phyloP scores from a whole-genome alignment of 2,113 vertebrate genomes.

The Cavia aperea region DNA sequence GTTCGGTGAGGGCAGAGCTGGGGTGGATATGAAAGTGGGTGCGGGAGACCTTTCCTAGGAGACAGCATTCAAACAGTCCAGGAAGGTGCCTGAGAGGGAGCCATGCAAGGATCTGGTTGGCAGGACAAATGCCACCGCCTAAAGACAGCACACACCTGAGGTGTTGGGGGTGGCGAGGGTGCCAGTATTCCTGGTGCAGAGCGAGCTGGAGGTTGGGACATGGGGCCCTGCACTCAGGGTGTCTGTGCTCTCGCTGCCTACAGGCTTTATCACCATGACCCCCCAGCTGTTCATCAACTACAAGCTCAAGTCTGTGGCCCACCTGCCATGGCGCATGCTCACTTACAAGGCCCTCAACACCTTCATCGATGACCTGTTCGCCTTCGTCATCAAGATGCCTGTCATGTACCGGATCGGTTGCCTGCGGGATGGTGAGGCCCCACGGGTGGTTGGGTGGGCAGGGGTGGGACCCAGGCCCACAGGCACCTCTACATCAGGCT shows the following conservation, averaged over 20 bases:
- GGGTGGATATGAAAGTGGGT: fast-evolving
- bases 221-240: not conserved
- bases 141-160: not conserved
- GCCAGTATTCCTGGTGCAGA: not conserved
- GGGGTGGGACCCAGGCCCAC: not conserved
- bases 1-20: not conserved
- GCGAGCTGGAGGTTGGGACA: not conserved
- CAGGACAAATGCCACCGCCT: not conserved
- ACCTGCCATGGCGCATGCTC: constrained; percentile 96
- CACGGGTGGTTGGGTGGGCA: fast-evolving
- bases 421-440: constrained; percentile 87
- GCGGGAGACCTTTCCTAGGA: not conserved
- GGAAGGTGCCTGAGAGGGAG: not conserved
- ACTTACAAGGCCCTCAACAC: constrained; percentile 98
- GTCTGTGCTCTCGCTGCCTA: not conserved
- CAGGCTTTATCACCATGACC: constrained; percentile 97
- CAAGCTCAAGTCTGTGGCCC: constrained; percentile 95
- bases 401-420: constrained; percentile 98
- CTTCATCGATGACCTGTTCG: constrained; percentile 96
- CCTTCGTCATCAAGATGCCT: constrained; percentile 97
- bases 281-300: constrained; percentile 97
- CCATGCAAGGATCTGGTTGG: not conserved
- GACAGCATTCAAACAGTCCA: not conserved
- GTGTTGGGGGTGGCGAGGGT: fast-evolving
- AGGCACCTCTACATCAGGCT: not conserved